phyloP scores from a whole-genome alignment of 1,140 invertebrate genomes.

The Euglossa dilemma region DNA sequence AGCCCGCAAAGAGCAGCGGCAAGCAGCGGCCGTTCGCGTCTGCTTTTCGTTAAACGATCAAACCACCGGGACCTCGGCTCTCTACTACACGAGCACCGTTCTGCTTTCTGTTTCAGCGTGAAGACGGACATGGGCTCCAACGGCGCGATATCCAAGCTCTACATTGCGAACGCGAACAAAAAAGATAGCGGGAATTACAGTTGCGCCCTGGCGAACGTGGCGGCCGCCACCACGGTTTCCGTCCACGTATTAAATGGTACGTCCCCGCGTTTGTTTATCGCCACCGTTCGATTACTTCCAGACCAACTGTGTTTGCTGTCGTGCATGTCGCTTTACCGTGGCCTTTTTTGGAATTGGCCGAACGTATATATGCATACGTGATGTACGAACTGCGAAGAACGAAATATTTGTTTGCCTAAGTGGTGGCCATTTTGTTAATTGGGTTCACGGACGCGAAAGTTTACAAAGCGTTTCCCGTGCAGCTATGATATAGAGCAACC shows the following conservation, averaged over 20 bases:
- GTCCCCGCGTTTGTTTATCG: slow-evolving; percentile 53
- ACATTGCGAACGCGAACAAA: slow-evolving; percentile 91
- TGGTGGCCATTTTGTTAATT: not conserved
- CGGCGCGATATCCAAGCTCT: slow-evolving; percentile 89
- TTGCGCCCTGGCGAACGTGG: slow-evolving; percentile 90
- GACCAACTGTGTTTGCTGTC: too few relatives aligned
- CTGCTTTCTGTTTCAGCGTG: slow-evolving; percentile 83
- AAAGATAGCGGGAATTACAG: slow-evolving; percentile 94
- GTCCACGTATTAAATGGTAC: slow-evolving; percentile 93
- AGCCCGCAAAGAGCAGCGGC: not conserved
- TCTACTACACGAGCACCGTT: slow-evolving; percentile 17
- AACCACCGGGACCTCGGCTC: not conserved
- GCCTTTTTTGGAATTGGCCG: not conserved
- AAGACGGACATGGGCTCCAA: slow-evolving; percentile 90
- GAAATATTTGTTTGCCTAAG: not conserved
- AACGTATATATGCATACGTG: too few relatives aligned
- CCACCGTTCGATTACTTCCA: not conserved
- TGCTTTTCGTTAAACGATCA: slow-evolving; percentile 2
- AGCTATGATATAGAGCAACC: too few relatives aligned
- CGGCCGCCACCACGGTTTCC: slow-evolving; percentile 88
- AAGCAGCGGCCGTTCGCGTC: not conserved
- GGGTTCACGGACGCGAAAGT: not conserved
- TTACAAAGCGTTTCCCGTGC: not conserved
- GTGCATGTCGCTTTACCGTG: not conserved
- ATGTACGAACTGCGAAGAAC: not conserved